A percentile compares a stretch with the other conserved stretches of the same genome.
These are phyloP conservation scores for Cynopterus brachyotis DNA, from an alignment of 2,113 vertebrate species.

Conservation along the genomic window DNA sequence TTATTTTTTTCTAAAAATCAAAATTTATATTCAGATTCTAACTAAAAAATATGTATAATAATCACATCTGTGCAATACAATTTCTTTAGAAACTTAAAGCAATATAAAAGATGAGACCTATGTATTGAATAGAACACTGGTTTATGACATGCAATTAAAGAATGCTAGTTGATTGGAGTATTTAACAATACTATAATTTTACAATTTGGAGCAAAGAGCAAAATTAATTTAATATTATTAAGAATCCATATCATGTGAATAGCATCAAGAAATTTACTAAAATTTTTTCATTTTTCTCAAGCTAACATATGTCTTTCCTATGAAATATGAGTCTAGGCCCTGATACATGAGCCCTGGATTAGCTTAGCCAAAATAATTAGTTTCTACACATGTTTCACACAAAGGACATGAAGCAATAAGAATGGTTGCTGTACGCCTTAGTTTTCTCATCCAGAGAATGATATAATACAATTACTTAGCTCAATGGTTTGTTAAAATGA, in stretches of 20 bases:
- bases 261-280: not conserved
- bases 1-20: constrained; percentile 58
- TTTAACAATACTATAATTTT: not conserved
- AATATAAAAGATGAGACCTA: constrained; percentile 71
- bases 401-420: not conserved
- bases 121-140: constrained; percentile 46
- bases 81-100: constrained; percentile 61
- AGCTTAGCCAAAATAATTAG: not conserved
- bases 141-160: constrained; percentile 28
- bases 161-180: not conserved
- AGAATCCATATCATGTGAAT: not conserved
- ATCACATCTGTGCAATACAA: constrained; percentile 61
- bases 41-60: constrained; percentile 76
- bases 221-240: not conserved
- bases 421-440: not conserved
- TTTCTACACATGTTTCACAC: not conserved
- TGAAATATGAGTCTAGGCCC: not conserved
- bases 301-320: not conserved
- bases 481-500: not conserved
- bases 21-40: constrained; percentile 68
- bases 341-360: not conserved
- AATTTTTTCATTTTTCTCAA: constrained; percentile 11
- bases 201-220: not conserved
- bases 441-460: constrained; percentile 7
- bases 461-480: constrained; percentile 16